Percentiles rank a stretch among this genome's conserved stretches.
Conservation (phyloP, 2,888 invertebrate genomes). For the Polyploca ridens region DNA sequence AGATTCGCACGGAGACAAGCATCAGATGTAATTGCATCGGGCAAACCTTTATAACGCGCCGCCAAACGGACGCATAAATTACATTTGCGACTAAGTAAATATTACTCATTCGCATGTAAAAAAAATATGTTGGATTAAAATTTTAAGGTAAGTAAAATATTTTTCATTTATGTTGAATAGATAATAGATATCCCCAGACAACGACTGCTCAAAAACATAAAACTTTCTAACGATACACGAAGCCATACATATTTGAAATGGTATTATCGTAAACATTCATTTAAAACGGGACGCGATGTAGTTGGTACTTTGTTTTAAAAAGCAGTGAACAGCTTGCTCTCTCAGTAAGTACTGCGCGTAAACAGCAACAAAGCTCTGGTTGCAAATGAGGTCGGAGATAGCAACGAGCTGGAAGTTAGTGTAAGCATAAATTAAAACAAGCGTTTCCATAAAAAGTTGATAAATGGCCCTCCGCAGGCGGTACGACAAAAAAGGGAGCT, state of each 20-base stretch:
- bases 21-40: slow-evolving; percentile 74
- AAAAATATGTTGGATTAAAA: too few relatives aligned
- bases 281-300: slow-evolving; percentile 35
- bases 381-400: slow-evolving; percentile 79
- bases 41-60: slow-evolving; percentile 67
- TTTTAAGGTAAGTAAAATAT: too few relatives aligned
- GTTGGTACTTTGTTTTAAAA: slow-evolving; percentile 49
- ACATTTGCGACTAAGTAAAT: slow-evolving; percentile 14
- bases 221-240: slow-evolving; percentile 29
- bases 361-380: slow-evolving; percentile 69
- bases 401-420: slow-evolving; percentile 73
- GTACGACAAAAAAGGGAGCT: slow-evolving; percentile 75
- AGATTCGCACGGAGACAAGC: slow-evolving; percentile 71
- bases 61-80: slow-evolving; percentile 56
- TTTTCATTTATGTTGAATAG: too few relatives aligned
- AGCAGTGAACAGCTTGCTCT: slow-evolving; percentile 51
- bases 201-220: slow-evolving; percentile 22
- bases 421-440: slow-evolving; percentile 83
- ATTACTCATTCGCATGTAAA: not conserved
- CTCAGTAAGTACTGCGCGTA: slow-evolving; percentile 49
- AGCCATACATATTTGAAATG: slow-evolving; percentile 39
- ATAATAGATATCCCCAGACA: not conserved
- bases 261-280: slow-evolving; percentile 47
- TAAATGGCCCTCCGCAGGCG: slow-evolving; percentile 79
- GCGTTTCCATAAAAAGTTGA: slow-evolving; percentile 82